Base-by-base conservation (phyloP, 2,113 vertebrate species). In the Pangasianodon hypophthalmus region DNA sequence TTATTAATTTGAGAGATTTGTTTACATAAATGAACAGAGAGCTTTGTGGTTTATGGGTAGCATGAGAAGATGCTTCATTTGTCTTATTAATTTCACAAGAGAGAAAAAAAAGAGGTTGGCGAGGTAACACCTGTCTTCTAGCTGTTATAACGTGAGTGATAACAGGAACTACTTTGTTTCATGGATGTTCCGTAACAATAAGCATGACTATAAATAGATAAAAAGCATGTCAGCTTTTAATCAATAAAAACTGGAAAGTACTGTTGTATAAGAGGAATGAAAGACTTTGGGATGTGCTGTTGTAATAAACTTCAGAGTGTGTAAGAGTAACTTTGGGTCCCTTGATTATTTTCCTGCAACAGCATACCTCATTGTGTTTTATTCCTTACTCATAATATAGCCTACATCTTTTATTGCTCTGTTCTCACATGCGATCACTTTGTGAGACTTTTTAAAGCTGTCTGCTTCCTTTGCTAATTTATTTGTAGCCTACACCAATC, bases 11-110 rank as follows among this genome's bases (percentile, higher is more conserved):
- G 82, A 1, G 4, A 41, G 32, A 84, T 84, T 84, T 84, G 82
- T 60, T 84, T 84, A 84, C 54, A 84, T 84, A 60, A 60, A 84
- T 84, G 82, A 84, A 84, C 82, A 84, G 82, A 84, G 82, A 56
- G 54, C 79, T 84, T 84, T 84, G 54, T 60, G 82, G 82, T 84
- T 84, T 60, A 56, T 41, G 56, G 21, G 32, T 84, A 84, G 29
- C 82, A 44, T 11, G 9, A 84, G 82, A 60, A 41, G 56, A 11
- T 44, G 82, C 56, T 44, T 84, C 62, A 84, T 84, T 84, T 84
- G 54, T 14, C 82, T 84, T 83, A 84, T 84, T 84, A 60, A 84
- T 44, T 58, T 58, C 4, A 6, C 21, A 2, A 52, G 50, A 54
- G 3, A 2, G 13, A 41, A 82, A 50, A 80, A 18, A 50, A 6